Percentiles rank a stretch among this genome's conserved stretches.
phyloP scores from a whole-genome alignment of 53 echinoderm and acorn worm species.

The Echinometra lucunter region DNA sequence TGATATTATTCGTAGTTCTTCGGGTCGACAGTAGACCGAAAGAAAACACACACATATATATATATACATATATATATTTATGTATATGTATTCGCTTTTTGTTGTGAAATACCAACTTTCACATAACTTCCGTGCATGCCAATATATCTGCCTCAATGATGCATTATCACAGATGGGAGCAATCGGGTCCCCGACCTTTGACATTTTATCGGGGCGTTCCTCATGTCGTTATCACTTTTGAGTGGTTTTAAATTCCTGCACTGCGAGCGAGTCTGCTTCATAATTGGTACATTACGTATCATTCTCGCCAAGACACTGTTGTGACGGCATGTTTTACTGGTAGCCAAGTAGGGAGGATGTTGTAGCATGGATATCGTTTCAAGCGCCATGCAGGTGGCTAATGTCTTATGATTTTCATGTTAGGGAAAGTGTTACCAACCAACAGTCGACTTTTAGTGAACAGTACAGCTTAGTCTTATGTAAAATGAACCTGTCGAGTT shows the following conservation, averaged over 20 bases:
- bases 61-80: no score
- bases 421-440: no score
- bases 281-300: not conserved
- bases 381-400: no score
- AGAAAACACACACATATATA: not conserved
- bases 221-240: conserved; percentile 36
- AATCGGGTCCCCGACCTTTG: conserved; percentile 32
- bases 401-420: no score
- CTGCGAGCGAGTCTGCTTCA: not conserved
- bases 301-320: not conserved
- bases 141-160: conserved; percentile 6
- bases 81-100: not conserved
- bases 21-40: not conserved
- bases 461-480: no score
- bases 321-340: no score
- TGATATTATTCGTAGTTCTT: not conserved
- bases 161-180: conserved; percentile 45
- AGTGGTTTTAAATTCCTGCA: conserved; percentile 25
- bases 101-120: not conserved
- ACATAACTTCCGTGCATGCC: not conserved
- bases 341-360: not conserved
- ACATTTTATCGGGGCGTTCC: conserved; percentile 46
- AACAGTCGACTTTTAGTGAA: no score
- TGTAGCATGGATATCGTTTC: not conserved
- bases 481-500: no score